Conservation (phyloP, 2,113 vertebrate species). For the Ophthalmolycus amberensis region DNA sequence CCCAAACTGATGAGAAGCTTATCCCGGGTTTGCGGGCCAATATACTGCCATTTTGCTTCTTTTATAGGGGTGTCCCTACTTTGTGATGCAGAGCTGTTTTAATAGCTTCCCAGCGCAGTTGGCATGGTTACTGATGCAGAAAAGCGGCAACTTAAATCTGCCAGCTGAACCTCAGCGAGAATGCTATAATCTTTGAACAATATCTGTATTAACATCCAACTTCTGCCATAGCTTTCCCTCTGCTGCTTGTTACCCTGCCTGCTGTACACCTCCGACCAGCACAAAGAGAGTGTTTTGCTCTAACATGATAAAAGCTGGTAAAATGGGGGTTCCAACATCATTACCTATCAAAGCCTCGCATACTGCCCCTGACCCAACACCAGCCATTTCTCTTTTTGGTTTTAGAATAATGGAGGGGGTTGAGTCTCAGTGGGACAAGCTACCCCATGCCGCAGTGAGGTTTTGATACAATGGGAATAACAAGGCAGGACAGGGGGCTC, state of each 20-base stretch:
- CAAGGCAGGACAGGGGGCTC: conserved; percentile 43
- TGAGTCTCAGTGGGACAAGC: conserved; percentile 40
- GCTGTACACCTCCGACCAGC: conserved; percentile 46
- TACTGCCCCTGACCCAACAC: conserved; percentile 59
- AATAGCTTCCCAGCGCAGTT: conserved; percentile 78
- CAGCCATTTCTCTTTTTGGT: conserved; percentile 73
- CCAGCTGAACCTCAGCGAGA: conserved; percentile 74
- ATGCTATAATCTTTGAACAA: conserved; percentile 79
- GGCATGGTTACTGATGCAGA: conserved; percentile 79
- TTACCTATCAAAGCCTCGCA: conserved; percentile 72
- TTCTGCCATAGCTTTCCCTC: conserved; percentile 45
- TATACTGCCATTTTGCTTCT: conserved; percentile 68
- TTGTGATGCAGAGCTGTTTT: conserved; percentile 74
- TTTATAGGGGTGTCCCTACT: conserved; percentile 61
- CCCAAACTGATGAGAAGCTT: conserved; percentile 81
- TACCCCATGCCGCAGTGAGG: conserved; percentile 7
- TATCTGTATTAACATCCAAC: conserved; percentile 79
- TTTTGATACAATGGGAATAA: conserved; percentile 57
- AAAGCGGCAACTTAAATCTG: conserved; percentile 75
- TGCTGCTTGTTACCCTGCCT: conserved; percentile 35
- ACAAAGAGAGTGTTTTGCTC: conserved; percentile 57
- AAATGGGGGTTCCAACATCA: conserved; percentile 72
- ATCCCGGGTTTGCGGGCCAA: conserved; percentile 71
- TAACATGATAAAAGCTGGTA: conserved; percentile 72
- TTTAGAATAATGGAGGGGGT: conserved; percentile 40